Evolutionary conservation across 2,797 vertebrate genomes (phyloP).

Genomic region (Molossus molossus): DNA sequence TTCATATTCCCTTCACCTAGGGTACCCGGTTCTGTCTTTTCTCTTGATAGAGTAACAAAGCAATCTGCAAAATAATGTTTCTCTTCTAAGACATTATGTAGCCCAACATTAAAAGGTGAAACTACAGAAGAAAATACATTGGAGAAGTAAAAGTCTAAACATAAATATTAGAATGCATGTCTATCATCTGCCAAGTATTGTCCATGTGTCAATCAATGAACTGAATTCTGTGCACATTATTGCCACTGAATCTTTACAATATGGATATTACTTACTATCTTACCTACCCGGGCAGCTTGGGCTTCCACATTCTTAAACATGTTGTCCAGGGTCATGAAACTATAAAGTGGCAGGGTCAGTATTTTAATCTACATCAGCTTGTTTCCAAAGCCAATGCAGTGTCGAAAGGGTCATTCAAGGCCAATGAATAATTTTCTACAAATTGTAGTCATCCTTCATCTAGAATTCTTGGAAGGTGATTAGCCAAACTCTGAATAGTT

Average conservation of each 20-base stretch:
- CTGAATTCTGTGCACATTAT: background rate
- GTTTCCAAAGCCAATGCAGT: conserved; percentile 38
- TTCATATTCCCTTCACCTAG: background rate
- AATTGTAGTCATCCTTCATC: conserved; percentile 31
- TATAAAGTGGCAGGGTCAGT: background rate
- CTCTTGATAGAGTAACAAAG: background rate
- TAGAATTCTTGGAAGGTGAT: conserved; percentile 52
- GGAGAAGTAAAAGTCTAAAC: background rate
- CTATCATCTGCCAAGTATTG: background rate
- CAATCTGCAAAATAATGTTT: background rate
- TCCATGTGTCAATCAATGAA: background rate
- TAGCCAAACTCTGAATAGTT: conserved; percentile 47
- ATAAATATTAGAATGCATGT: background rate
- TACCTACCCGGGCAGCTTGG: background rate
- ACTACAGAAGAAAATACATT: background rate
- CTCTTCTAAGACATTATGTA: background rate
- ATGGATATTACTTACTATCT: background rate
- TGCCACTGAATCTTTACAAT: background rate
- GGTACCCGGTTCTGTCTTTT: background rate
- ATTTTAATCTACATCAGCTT: conserved; percentile 43
- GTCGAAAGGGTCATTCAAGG: conserved; percentile 51
- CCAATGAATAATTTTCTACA: conserved; percentile 40
- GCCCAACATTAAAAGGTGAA: background rate
- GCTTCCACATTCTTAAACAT: background rate
- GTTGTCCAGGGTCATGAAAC: conserved; percentile 7